Evolutionary conservation across 2,797 vertebrate species (phyloP).

Genomic region (Remorina albescens): DNA sequence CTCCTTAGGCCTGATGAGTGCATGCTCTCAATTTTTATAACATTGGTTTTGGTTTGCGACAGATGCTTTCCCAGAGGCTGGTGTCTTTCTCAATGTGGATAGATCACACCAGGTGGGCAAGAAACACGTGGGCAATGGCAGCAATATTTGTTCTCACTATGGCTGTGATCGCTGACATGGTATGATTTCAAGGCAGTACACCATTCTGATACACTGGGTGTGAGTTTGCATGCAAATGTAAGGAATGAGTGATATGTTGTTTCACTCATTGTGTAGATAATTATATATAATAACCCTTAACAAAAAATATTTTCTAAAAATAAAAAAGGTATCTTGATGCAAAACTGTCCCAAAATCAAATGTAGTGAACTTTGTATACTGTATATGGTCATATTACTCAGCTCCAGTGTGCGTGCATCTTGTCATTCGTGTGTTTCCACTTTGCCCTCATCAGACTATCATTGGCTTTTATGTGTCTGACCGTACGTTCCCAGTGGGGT

Average conservation of each 20-base stretch:
- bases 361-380: neutral
- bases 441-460: slow-evolving; percentile 64
- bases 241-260: neutral
- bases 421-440: slow-evolving; percentile 50
- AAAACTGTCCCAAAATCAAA: neutral
- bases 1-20: neutral
- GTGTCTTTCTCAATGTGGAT: slow-evolving; percentile 97
- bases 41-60: slow-evolving; percentile 32
- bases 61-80: slow-evolving; percentile 92
- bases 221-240: slow-evolving; percentile 4
- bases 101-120: slow-evolving; percentile 94
- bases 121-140: slow-evolving; percentile 96
- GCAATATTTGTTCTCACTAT: slow-evolving; percentile 94
- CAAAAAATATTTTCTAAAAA: neutral
- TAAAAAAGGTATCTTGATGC: neutral
- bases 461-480: slow-evolving; percentile 67
- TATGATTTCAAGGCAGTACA: slow-evolving; percentile 69
- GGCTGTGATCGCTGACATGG: slow-evolving; percentile 95
- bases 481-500: slow-evolving; percentile 72
- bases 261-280: neutral
- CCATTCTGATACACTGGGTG: slow-evolving; percentile 5
- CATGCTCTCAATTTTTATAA: neutral
- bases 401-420: slow-evolving; percentile 5
- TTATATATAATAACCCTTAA: neutral
- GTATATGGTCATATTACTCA: neutral